Conservation (phyloP, 2,888 invertebrate genomes). For the Callinectes sapidus region DNA sequence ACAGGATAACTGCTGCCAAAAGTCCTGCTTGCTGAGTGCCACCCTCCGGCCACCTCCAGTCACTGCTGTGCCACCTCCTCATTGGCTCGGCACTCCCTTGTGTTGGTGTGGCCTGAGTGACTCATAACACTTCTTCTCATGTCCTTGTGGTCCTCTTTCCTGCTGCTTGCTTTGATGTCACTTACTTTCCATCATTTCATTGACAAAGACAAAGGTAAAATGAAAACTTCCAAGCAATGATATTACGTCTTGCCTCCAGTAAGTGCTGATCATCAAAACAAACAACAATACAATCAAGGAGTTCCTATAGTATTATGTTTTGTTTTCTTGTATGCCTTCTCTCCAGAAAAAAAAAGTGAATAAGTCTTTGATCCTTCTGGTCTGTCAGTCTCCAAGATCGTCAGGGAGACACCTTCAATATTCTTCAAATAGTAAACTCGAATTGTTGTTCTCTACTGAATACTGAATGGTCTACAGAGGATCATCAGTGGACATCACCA, state of each 20-base stretch:
- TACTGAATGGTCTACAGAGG: background rate
- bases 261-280: background rate
- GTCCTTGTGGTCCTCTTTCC: background rate
- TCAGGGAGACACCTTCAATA: background rate
- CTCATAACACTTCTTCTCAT: background rate
- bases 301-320: background rate
- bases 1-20: background rate
- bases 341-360: background rate
- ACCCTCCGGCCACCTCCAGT: background rate
- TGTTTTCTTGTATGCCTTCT: background rate
- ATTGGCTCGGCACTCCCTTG: background rate
- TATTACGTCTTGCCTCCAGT: background rate
- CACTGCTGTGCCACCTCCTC: background rate
- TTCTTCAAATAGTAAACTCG: background rate
- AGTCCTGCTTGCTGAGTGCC: background rate
- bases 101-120: background rate
- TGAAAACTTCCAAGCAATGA: background rate
- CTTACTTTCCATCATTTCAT: background rate
- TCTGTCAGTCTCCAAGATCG: background rate
- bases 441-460: background rate
- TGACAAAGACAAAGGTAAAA: background rate
- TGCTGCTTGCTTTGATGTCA: slow-evolving; percentile 22
- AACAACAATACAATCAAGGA: background rate
- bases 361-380: background rate
- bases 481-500: background rate